phyloP scores from a whole-genome alignment of 2,888 invertebrate genomes.

The Caenorhabditis doughertyi region DNA sequence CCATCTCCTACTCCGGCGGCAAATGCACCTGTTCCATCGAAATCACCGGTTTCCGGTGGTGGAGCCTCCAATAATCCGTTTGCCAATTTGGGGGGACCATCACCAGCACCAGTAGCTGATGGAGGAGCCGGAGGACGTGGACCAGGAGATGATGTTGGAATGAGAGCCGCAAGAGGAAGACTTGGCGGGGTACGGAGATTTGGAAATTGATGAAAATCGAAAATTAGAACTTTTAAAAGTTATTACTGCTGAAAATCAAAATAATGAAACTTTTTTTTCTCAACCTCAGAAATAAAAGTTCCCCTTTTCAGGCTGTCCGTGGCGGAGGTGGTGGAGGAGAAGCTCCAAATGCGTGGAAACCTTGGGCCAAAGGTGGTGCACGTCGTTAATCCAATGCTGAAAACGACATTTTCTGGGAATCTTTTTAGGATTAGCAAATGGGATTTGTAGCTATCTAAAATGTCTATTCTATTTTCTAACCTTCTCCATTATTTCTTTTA shows the following conservation, averaged over 20 bases:
- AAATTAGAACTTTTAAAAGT: no score
- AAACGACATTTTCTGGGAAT: conserved; percentile 12
- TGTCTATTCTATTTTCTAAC: conserved; percentile 41
- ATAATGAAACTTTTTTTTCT: background rate
- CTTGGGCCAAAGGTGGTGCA: conserved; percentile 68
- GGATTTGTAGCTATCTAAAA: conserved; percentile 28
- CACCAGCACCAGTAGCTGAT: conserved; percentile 5
- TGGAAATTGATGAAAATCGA: background rate
- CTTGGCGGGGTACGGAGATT: conserved; percentile 70
- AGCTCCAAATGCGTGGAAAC: conserved; percentile 72
- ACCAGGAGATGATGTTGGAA: conserved; percentile 58
- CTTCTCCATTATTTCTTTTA: background rate
- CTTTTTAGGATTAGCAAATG: conserved; percentile 10
- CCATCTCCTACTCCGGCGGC: conserved; percentile 30
- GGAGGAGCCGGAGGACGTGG: conserved; percentile 14
- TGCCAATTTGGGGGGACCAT: conserved; percentile 47
- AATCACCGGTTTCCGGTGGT: conserved; percentile 25
- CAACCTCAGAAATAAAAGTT: background rate
- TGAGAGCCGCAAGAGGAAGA: conserved; percentile 68
- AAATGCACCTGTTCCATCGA: conserved; percentile 41
- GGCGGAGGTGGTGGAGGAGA: conserved; percentile 71
- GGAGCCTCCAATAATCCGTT: conserved; percentile 57
- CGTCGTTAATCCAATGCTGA: conserved; percentile 31
- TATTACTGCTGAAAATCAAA: no score
- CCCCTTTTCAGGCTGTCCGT: conserved; percentile 63